A percentile compares a stretch with the other conserved stretches of the same genome.
Evolutionary conservation across 2,888 invertebrate genomes (phyloP).

Genomic region (Leucoma salicis): DNA sequence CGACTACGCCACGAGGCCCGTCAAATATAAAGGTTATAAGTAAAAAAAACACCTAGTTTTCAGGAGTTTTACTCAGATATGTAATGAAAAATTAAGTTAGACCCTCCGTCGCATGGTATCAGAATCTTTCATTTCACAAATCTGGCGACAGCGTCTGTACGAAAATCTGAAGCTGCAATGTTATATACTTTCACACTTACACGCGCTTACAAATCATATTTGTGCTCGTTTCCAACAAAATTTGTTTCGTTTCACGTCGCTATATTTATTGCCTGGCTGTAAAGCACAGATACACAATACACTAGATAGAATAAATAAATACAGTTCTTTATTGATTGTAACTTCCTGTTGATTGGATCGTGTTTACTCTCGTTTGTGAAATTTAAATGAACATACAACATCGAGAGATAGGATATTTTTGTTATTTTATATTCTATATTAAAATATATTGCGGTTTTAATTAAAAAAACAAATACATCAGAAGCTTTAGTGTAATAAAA

Average conservation of each 20-base stretch:
- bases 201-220: neutral
- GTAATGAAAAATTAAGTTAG: neutral
- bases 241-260: neutral
- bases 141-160: neutral
- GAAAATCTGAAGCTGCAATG: neutral
- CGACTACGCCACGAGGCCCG: too few relatives aligned
- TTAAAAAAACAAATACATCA: too few relatives aligned
- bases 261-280: neutral
- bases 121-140: neutral
- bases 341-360: neutral
- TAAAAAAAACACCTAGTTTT: neutral
- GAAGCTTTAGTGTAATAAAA: too few relatives aligned
- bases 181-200: neutral
- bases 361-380: neutral
- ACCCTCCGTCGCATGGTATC: neutral
- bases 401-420: too few relatives aligned
- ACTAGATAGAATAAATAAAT: neutral
- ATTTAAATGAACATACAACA: neutral
- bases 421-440: too few relatives aligned
- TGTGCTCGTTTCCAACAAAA: neutral
- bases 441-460: too few relatives aligned
- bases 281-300: constrained; percentile 5
- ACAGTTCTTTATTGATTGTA: neutral
- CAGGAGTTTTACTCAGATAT: neutral
- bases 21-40: too few relatives aligned